Evolutionary conservation across 2,113 vertebrate genomes (phyloP), one percentile per base, ranked within the genome.

Genomic region (Anhinga anhinga): DNA sequence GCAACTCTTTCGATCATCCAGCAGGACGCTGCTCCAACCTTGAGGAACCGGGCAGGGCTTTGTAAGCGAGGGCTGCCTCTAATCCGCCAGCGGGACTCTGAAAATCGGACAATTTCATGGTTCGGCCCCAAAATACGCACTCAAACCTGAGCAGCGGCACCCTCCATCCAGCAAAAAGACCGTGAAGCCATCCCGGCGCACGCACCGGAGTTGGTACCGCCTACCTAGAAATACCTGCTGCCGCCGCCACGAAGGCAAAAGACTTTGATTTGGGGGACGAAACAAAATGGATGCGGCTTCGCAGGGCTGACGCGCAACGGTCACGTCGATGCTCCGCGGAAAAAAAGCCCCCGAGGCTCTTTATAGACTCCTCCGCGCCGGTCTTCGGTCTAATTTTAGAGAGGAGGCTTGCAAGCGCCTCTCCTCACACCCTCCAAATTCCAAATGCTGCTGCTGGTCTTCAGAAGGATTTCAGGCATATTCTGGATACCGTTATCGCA

Each of bases 331-430:
- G 62, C 69, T 77, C 26, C 5, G 0, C 6, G 15, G 63, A 25
- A 25, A 59, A 78, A 53, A 58, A 62, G 50, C 36, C 45, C 85
- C 30, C 2, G 2, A 78, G 59, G 83, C 42, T 91, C 78, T 67
- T 56, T 40, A 42, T 9, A 83, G 66, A 22, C 73, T 65, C 82
- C 91, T 77, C 50, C 15, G 10, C 5, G 7, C 52, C 1, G 23
- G 30, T 12, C 55, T 22, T 20, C 3, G 21, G 61, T 76, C 83
- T 95, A 95, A 96, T 88, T 95, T 96, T 96, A 94, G 88, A 82
- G 52, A 62, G 78, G 55, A 88, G 94, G 59, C 9, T 58, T 62
- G 90, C 83, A 88, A 86, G 87, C 16, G 20, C 40, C 76, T 58
- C 74, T 93, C 69, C 92, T 89, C 20, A 70, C 66, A 63, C 80